Conservation (phyloP, 2,797 vertebrate species). For the Phataginus tetradactyla region DNA sequence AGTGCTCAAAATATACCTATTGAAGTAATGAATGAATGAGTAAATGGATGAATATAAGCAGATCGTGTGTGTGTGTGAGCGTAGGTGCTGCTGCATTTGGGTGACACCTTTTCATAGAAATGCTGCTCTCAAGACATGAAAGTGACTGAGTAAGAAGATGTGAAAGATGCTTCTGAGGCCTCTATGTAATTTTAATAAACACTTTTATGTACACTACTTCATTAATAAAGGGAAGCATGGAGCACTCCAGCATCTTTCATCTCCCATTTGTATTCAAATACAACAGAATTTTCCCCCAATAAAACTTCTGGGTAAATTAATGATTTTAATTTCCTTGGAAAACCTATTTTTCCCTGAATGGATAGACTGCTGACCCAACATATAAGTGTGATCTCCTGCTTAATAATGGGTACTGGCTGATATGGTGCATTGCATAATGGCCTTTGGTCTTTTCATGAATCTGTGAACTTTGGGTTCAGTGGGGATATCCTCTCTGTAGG, state of each 20-base stretch:
- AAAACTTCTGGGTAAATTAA: conserved; percentile 76
- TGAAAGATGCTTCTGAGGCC: conserved; percentile 66
- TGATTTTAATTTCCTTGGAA: conserved; percentile 75
- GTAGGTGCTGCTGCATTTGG: neutral
- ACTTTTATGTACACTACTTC: conserved; percentile 73
- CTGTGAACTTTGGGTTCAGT: neutral
- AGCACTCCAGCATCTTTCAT: conserved; percentile 70
- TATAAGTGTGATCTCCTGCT: conserved; percentile 43
- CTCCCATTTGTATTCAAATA: conserved; percentile 72
- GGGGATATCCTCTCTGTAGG: neutral
- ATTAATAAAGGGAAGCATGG: conserved; percentile 71
- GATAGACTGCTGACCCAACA: conserved; percentile 62
- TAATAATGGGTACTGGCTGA: conserved; percentile 36
- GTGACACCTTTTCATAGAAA: conserved; percentile 48
- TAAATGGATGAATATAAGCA: neutral
- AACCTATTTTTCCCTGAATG: conserved; percentile 63
- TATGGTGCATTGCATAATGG: neutral
- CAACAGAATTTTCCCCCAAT: conserved; percentile 58
- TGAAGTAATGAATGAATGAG: neutral
- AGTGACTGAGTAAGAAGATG: conserved; percentile 65
- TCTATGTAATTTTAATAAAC: conserved; percentile 72
- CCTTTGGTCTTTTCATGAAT: neutral
- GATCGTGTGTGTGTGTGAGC: neutral
- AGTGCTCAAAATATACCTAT: neutral
- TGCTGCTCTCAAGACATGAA: conserved; percentile 58